A percentile compares a stretch with the other conserved stretches of the same genome.
Conservation (phyloP, 2,888 invertebrate species). For the Dyspetes luteomarginatus region DNA sequence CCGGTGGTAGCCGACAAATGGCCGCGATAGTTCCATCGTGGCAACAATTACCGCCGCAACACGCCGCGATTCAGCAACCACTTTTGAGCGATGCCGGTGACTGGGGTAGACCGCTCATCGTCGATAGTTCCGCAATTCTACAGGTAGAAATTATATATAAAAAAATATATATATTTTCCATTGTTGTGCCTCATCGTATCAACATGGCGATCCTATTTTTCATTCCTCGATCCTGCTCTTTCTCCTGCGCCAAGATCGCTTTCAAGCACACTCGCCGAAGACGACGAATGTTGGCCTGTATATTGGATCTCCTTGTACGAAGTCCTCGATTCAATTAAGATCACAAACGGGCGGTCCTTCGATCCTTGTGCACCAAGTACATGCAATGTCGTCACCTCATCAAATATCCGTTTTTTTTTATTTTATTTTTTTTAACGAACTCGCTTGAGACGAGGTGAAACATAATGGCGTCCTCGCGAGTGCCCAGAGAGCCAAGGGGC, state of each 20-base stretch:
- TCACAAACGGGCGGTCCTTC: neutral
- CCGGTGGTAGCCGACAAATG: conserved; percentile 89
- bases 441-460: too few species aligned
- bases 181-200: too few species aligned
- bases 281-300: conserved; percentile 51
- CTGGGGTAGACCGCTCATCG: conserved; percentile 90
- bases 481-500: too few species aligned
- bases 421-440: too few species aligned
- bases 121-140: conserved; percentile 90
- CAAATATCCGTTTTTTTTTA: too few species aligned
- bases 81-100: conserved; percentile 86
- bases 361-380: neutral
- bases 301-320: conserved; percentile 55
- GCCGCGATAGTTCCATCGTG: conserved; percentile 92
- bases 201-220: too few species aligned
- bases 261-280: conserved; percentile 51
- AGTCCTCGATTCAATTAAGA: conserved; percentile 24
- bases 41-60: conserved; percentile 90
- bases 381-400: neutral
- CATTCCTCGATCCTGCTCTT: neutral
- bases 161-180: too few species aligned
- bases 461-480: too few species aligned
- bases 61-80: conserved; percentile 87
- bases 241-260: conserved; percentile 43
- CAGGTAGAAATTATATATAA: conserved; percentile 85